Base-by-base conservation (phyloP, 2,888 invertebrate species). In the Carpatolechia fugitivella region DNA sequence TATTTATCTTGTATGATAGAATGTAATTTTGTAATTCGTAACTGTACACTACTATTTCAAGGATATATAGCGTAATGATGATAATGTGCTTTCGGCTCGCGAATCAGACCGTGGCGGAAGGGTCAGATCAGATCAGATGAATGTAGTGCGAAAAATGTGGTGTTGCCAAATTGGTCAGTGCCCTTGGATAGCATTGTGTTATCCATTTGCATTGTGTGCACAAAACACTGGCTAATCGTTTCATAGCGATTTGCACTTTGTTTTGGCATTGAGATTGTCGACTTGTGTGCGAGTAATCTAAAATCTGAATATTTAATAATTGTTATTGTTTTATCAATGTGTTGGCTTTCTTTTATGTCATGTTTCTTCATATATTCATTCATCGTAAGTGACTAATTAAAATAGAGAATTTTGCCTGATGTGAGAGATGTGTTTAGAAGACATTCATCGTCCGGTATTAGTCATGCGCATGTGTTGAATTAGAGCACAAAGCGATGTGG, bases 71-170 rank as follows among this genome's bases (percentile, higher is more conserved):
- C 20, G 16, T 16, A 24, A 44, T 4, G 29, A n/a, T 44, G 14
- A 18, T 18, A n/a, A 8, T 41, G 40, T 20, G 33, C 33, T 33
- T 33, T 33, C 33, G 33, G 33, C 10, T 33, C 16, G 20, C 40
- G 40, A 41, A 41, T 41, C 44, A 29, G 29, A 44, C n/a, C 44
- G 44, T 44, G 29, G 24, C 44, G 24, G n/a, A 44, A n/a, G 11
- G 11, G 44, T 44, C 11, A 44, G n/a, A 44, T 44, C 44, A n/a
- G 11, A 24, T 44, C 11, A 44, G n/a, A 44, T 44, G 29, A 24
- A 24, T 24, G 24, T 24, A 24, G 24, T 44, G 44, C 13, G 44
- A 44, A 29, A 41, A 6, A 44, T 4, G 5, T 44, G 24, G 20
- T 33, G 33, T 33, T 33, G 33, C 33, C 33, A 33, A 33, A 33